A percentile compares a stretch with the other conserved stretches of the same genome.
Evolutionary conservation across 1,140 invertebrate species (phyloP).

Genomic region (Neocloeon triangulifer): DNA sequence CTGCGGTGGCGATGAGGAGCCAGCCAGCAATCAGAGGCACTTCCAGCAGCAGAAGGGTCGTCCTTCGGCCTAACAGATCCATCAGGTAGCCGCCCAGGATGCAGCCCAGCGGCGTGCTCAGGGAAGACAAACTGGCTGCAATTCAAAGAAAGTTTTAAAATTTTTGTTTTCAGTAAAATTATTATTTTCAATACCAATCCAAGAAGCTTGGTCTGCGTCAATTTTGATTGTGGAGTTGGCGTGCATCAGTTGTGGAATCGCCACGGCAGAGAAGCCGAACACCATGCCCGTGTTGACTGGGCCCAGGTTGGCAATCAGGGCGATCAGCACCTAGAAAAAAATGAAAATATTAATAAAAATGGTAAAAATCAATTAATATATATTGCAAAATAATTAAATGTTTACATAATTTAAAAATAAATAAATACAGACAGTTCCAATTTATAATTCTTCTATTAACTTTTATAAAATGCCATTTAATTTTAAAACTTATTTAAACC

Average conservation of each 20-base stretch:
- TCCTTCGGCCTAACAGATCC: constrained; percentile 37
- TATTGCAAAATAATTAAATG: no score
- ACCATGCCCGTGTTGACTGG: constrained; percentile 47
- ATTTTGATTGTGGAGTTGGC: constrained; percentile 28
- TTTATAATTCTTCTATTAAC: no score
- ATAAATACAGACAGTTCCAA: no score
- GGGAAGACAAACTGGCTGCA: constrained; percentile 44
- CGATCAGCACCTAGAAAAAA: constrained; percentile 31
- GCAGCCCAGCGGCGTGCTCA: constrained; percentile 45
- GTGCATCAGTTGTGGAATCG: constrained; percentile 34
- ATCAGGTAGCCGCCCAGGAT: constrained; percentile 44
- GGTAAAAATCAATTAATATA: no score
- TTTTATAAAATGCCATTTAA: no score
- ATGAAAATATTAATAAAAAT: no score
- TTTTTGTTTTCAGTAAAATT: constrained; percentile 4
- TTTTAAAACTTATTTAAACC: no score
- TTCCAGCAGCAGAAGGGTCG: constrained; percentile 39
- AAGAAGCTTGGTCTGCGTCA: constrained; percentile 33
- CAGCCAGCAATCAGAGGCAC: constrained; percentile 43
- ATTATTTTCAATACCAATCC: constrained; percentile 43
- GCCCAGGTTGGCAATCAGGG: constrained; percentile 35
- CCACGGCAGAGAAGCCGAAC: constrained; percentile 49
- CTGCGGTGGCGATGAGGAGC: constrained; percentile 32
- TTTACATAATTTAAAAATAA: no score
- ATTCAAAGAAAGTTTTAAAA: no score